phyloP scores from a whole-genome alignment of 2,113 vertebrate species.

The Cyanoramphus novaezelandiae region DNA sequence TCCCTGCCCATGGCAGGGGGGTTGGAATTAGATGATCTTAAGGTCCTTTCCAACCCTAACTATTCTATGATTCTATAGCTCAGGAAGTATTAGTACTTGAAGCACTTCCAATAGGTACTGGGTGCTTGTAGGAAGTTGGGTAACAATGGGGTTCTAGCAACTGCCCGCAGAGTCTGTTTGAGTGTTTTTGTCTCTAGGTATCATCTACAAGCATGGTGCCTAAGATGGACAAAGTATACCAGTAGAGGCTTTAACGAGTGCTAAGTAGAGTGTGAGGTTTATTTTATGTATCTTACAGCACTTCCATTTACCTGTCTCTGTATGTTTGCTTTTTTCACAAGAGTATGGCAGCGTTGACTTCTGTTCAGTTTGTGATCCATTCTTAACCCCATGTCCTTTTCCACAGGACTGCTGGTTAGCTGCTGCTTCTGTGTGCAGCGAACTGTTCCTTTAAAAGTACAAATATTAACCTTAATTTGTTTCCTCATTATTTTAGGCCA shows the following conservation, averaged over 20 bases:
- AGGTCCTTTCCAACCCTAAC: too few species aligned
- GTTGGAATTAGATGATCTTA: too few species aligned
- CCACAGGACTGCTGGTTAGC: background rate
- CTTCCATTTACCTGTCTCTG: background rate
- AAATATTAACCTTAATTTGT: background rate
- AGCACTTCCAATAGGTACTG: background rate
- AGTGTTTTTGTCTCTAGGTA: background rate
- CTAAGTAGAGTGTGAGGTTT: background rate
- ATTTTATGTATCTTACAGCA: background rate
- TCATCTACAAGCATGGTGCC: background rate
- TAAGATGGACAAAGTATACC: background rate
- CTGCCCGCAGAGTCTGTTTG: background rate
- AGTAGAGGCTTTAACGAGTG: background rate
- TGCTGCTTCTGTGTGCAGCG: background rate
- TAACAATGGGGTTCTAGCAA: background rate
- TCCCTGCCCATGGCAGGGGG: too few species aligned
- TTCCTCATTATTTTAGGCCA: background rate
- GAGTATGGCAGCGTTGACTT: constrained; percentile 25
- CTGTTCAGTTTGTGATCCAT: background rate
- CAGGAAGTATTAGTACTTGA: background rate
- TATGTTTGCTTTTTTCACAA: constrained; percentile 61
- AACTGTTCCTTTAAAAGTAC: background rate
- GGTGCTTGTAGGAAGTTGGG: background rate
- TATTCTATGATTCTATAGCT: too few species aligned
- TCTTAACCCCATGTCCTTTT: background rate